Evolutionary conservation across 2,113 vertebrate genomes (phyloP), one percentile per base, ranked within the genome.

Genomic region (Phylloscopus trochilus): DNA sequence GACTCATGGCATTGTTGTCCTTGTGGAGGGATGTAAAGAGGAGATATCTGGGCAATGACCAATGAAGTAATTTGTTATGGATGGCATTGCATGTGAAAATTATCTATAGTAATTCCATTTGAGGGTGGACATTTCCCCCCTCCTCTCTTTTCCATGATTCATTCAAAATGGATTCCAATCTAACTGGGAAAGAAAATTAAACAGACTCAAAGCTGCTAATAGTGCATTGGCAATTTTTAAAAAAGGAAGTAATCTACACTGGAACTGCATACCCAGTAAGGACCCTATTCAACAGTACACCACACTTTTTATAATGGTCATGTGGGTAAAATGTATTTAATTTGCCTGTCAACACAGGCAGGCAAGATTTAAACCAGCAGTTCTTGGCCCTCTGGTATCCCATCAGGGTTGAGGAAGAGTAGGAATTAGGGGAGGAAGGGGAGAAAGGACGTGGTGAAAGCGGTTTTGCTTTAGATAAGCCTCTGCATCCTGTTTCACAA

Each of bases 21-120:
- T 91, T 59, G 43, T 67, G 69, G 66, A 90, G 82, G 85, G 85
- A 59, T 82, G 43, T 85, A 82, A 91, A 84, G 78, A 78, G 55
- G 59, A 93, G 72, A 89, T 86, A 93, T 77, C 59, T 2, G 7
- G 39, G 93, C 80, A 91, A 83, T 74, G 76, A 74, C 80, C 83
- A 96, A 43, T 95, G 89, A 96, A 87, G 87, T 92, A 3, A 95
- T 96, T 95, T 96, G 83, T 96, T 96, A 90, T 77, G 87, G 55
- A 95, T 95, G 95, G 96, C 89, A 87, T 59, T 92, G 64, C 77
- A 74, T 87, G 83, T 59, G 39, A 95, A 93, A 89, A 89, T 93
- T 96, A 92, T 91, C 95, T 96, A 43, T 74, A 89, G 77, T 43
- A 81, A 89, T 70, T 89, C 55, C 47, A 91, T 74, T 46, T 70